A percentile compares a stretch with the other conserved stretches of the same genome.
phyloP scores from a whole-genome alignment of 2,888 invertebrate genomes.

The Gerris lacustris region DNA sequence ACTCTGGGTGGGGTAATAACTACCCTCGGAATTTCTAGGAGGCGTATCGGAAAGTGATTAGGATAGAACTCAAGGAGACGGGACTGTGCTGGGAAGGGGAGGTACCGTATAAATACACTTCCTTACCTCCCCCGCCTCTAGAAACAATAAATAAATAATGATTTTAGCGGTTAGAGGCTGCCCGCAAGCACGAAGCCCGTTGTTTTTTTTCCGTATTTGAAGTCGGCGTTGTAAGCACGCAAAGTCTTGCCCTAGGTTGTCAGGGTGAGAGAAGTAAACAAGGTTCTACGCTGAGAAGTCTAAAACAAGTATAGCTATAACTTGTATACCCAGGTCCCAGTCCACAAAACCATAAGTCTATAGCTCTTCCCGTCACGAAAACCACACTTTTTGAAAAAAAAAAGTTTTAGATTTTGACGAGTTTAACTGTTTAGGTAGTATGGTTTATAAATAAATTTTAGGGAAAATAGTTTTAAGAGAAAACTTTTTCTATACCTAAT shows the following conservation, averaged over 20 bases:
- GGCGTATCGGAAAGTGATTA: background rate
- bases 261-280: conserved; percentile 3
- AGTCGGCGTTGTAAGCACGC: background rate
- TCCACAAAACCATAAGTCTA: no score
- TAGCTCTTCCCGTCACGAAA: no score
- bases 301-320: no score
- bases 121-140: background rate
- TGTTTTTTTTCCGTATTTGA: background rate
- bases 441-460: no score
- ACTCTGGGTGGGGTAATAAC: no score
- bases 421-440: no score
- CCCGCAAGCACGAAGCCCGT: background rate
- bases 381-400: no score
- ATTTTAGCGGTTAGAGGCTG: background rate
- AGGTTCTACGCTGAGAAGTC: background rate
- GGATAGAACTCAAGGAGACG: background rate
- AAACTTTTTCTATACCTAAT: no score
- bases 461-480: no score
- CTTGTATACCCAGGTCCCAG: no score
- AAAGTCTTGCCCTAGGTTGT: conserved; percentile 2
- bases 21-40: no score
- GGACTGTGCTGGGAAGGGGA: background rate
- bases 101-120: background rate
- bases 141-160: background rate
- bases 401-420: no score